Evolutionary conservation across 2,797 vertebrate genomes (phyloP).

Genomic region (Petrocephalus sullivani): DNA sequence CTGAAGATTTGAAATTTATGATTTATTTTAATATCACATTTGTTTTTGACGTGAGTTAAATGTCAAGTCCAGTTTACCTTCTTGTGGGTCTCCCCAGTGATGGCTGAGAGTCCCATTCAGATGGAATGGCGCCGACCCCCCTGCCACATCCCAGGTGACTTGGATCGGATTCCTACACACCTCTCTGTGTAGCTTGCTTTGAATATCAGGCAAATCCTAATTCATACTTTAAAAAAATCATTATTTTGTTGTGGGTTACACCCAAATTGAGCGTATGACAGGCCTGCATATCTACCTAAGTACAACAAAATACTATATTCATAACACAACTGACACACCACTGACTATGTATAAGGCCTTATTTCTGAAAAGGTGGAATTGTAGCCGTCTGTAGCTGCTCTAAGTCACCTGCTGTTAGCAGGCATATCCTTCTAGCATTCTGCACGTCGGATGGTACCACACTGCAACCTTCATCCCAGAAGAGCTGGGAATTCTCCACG

Average conservation of each 20-base stretch:
- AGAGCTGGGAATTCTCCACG: background rate
- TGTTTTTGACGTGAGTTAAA: background rate
- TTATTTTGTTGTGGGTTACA: background rate
- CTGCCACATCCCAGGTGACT: background rate
- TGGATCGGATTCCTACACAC: constrained; percentile 5
- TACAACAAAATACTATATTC: background rate
- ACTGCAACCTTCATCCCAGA: background rate
- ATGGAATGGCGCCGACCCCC: background rate
- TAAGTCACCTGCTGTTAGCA: background rate
- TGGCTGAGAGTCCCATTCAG: background rate
- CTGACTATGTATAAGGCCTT: background rate
- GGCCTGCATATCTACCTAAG: background rate
- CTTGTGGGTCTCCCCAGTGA: background rate
- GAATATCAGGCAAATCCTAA: background rate
- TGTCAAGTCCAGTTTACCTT: background rate
- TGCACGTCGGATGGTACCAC: background rate
- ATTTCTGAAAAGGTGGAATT: background rate
- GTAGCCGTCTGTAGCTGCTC: background rate
- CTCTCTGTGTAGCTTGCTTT: too few relatives aligned
- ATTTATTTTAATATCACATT: background rate
- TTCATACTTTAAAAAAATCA: background rate
- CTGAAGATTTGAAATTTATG: background rate
- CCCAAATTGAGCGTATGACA: background rate
- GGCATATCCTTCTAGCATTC: background rate
- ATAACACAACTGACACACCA: background rate